phyloP scores from a whole-genome alignment of 2,888 invertebrate species.

The Steinernema carpocapsae region DNA sequence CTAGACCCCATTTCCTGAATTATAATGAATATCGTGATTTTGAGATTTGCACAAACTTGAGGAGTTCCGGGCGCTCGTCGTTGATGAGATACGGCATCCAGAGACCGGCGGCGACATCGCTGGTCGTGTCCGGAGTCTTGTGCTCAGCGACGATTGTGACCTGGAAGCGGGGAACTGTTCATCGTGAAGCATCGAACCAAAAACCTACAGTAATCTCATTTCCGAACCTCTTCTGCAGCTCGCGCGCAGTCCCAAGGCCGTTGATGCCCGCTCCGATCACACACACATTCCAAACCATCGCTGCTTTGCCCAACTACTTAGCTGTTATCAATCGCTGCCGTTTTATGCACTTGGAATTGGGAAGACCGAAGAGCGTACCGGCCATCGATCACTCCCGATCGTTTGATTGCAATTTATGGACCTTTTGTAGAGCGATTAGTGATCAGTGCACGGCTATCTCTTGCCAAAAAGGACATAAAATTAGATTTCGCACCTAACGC shows the following conservation, averaged over 20 bases:
- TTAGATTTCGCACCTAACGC: no score
- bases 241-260: constrained; percentile 49
- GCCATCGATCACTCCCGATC: constrained; percentile 13
- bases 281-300: constrained; percentile 50
- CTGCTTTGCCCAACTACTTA: not conserved
- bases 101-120: constrained; percentile 26
- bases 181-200: not conserved
- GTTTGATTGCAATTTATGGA: not conserved
- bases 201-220: not conserved
- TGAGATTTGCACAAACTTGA: not conserved
- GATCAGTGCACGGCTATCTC: constrained; percentile 30
- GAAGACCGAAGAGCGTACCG: not conserved
- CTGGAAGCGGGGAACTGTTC: not conserved
- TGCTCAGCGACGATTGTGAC: constrained; percentile 14
- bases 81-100: constrained; percentile 33
- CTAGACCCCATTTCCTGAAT: constrained; percentile 16
- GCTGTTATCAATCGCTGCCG: constrained; percentile 11
- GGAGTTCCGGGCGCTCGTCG: constrained; percentile 19
- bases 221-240: constrained; percentile 15
- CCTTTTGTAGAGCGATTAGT: not conserved
- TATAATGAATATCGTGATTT: not conserved
- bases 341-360: constrained; percentile 11
- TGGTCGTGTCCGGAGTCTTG: constrained; percentile 19
- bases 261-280: constrained; percentile 66
- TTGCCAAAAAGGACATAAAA: not conserved